These are phyloP conservation scores for Saccopteryx bilineata DNA, from an alignment of 2,113 vertebrate species.

Conservation along the genomic window DNA sequence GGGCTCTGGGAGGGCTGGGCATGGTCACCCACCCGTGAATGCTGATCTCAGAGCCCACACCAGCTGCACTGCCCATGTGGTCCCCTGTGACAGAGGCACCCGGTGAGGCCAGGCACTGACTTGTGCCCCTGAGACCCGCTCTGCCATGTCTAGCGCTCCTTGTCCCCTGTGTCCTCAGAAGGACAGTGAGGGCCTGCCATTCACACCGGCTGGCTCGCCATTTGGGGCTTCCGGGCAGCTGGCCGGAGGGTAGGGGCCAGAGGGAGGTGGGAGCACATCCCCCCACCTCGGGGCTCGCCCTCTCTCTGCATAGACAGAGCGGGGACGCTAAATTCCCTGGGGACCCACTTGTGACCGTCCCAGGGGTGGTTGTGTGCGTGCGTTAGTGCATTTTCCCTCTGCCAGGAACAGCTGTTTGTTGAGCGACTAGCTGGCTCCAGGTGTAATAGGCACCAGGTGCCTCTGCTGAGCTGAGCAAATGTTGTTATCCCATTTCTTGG, in stretches of 20 bases:
- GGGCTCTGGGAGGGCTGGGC: background rate
- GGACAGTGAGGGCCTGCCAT: accelerated
- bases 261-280: background rate
- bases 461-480: accelerated
- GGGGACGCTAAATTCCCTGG: accelerated
- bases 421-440: background rate
- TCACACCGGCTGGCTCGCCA: accelerated
- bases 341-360: background rate
- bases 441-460: background rate
- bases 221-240: accelerated
- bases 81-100: accelerated
- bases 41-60: accelerated
- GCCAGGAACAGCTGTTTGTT: background rate
- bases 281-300: background rate
- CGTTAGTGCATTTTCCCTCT: accelerated
- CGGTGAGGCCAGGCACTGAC: accelerated
- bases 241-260: accelerated
- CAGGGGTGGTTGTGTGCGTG: accelerated
- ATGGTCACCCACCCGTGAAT: accelerated
- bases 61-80: accelerated
- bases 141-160: background rate
- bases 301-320: background rate
- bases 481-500: background rate
- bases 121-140: background rate
- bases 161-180: background rate